Conservation (phyloP, 2,113 vertebrate species). For the Origma solitaria region DNA sequence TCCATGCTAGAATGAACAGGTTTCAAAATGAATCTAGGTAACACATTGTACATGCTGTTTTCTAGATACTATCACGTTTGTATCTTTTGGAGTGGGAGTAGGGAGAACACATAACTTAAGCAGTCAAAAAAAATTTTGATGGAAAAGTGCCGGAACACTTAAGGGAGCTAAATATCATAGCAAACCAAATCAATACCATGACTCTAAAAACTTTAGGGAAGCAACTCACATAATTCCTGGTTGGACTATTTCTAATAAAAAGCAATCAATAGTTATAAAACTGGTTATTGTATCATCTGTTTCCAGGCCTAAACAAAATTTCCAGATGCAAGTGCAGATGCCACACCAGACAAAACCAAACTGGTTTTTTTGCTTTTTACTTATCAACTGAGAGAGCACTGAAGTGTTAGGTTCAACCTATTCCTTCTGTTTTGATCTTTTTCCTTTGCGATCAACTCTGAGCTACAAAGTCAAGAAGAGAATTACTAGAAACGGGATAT, state of each 20-base stretch:
- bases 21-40: conserved; percentile 2
- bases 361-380: neutral
- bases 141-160: neutral
- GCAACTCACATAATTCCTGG: neutral
- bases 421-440: neutral
- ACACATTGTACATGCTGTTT: neutral
- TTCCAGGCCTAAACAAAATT: neutral
- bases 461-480: neutral
- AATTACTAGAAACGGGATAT: neutral
- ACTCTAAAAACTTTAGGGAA: neutral
- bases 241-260: neutral
- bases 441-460: neutral
- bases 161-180: neutral
- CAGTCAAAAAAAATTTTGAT: neutral
- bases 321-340: neutral
- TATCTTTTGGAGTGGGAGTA: accelerated
- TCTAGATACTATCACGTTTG: neutral
- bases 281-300: neutral
- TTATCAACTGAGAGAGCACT: neutral
- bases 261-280: neutral
- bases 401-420: neutral
- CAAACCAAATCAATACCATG: neutral
- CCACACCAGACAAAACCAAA: neutral
- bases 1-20: neutral
- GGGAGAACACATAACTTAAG: neutral